Percentiles rank a stretch among this genome's conserved stretches.
Evolutionary conservation across 2,888 invertebrate genomes (phyloP).

Genomic region (Diplolepis rosae): DNA sequence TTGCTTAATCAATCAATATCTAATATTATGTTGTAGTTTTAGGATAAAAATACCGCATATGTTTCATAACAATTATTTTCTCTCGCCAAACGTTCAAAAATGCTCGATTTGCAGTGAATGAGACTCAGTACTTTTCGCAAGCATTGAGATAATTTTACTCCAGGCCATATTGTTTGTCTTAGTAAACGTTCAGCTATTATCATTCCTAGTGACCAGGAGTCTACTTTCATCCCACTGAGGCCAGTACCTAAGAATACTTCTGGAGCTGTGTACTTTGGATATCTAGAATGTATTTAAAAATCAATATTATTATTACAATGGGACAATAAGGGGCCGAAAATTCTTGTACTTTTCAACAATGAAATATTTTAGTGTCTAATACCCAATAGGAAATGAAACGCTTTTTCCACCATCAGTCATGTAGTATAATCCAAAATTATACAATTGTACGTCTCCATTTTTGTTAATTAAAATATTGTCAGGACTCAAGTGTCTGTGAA

Average conservation of each 20-base stretch:
- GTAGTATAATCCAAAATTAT: conserved; percentile 94
- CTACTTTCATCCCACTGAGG: conserved; percentile 83
- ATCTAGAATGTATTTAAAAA: conserved; percentile 74
- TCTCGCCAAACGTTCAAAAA: conserved; percentile 84
- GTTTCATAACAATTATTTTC: conserved; percentile 83
- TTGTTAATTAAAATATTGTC: conserved; percentile 88
- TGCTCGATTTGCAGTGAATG: conserved; percentile 77
- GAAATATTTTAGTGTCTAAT: conserved; percentile 55
- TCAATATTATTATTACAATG: neutral
- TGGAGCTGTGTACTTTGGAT: conserved; percentile 87
- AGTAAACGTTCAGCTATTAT: conserved; percentile 87
- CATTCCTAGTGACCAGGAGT: conserved; percentile 96
- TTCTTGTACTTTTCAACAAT: conserved; percentile 38
- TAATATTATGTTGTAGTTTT: neutral
- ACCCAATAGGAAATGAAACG: conserved; percentile 93
- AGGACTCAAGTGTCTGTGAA: conserved; percentile 87
- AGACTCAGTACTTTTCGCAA: conserved; percentile 85
- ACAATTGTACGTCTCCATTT: conserved; percentile 85
- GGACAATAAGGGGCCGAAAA: too few species aligned
- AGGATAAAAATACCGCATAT: conserved; percentile 76
- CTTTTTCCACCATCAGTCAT: conserved; percentile 92
- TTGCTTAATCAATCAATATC: too few species aligned
- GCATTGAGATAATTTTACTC: conserved; percentile 83
- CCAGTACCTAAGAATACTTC: conserved; percentile 84
- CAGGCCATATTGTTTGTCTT: conserved; percentile 82